A percentile compares a stretch with the other conserved stretches of the same genome.
Conservation (phyloP, 2,113 vertebrate genomes). For the Rynchops niger region DNA sequence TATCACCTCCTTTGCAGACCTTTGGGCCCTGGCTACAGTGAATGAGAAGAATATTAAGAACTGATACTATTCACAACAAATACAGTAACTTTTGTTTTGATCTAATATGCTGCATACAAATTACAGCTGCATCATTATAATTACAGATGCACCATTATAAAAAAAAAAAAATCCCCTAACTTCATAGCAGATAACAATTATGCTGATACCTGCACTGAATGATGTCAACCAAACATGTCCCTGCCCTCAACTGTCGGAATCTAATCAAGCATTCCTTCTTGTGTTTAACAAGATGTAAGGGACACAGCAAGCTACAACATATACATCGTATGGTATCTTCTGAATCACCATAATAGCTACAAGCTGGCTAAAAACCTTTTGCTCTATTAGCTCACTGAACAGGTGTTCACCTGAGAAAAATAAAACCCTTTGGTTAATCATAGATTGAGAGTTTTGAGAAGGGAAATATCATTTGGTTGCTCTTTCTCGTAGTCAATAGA, state of each 20-base stretch:
- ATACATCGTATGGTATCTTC: background rate
- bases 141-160: too few relatives aligned
- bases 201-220: background rate
- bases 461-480: background rate
- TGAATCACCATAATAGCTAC: background rate
- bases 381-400: background rate
- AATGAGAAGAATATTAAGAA: background rate
- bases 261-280: constrained; percentile 52
- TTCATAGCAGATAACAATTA: constrained; percentile 51
- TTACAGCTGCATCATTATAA: background rate
- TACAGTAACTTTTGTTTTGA: background rate
- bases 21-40: background rate
- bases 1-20: background rate
- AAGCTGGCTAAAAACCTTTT: background rate
- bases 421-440: background rate
- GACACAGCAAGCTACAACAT: background rate
- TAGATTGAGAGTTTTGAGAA: background rate
- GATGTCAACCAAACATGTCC: constrained; percentile 4
- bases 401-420: background rate
- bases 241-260: constrained; percentile 1
- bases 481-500: background rate
- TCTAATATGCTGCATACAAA: background rate
- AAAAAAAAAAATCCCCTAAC: constrained; percentile 17
- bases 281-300: constrained; percentile 16
- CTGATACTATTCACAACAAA: background rate